A percentile compares a stretch with the other conserved stretches of the same genome.
Evolutionary conservation across 2,797 vertebrate species (phyloP).

Genomic region (Champsocephalus gunnari): DNA sequence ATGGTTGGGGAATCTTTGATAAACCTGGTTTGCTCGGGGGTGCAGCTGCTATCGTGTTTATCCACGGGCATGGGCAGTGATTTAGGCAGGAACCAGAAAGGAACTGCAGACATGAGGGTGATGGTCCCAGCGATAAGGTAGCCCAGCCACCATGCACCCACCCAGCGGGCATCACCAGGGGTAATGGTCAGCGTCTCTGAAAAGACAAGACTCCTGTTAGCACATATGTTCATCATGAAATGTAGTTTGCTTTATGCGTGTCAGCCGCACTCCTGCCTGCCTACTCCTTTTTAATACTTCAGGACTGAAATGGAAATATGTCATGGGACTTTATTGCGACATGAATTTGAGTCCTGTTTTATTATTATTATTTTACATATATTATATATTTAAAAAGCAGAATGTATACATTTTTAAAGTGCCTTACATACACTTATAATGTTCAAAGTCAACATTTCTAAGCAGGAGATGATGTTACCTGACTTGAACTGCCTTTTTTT

Average conservation of each 20-base stretch:
- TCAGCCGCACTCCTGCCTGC: not conserved
- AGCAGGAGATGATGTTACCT: too few species aligned
- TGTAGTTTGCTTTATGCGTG: not conserved
- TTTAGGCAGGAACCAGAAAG: constrained; percentile 96
- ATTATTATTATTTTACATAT: not conserved
- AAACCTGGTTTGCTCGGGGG: constrained; percentile 89
- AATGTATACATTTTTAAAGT: not conserved
- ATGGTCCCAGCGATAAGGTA: constrained; percentile 91
- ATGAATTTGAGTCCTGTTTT: not conserved
- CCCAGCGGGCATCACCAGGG: constrained; percentile 91
- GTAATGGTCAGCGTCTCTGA: constrained; percentile 88
- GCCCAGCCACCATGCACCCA: constrained; percentile 97
- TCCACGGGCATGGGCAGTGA: constrained; percentile 82
- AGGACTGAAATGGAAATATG: not conserved
- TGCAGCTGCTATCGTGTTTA: constrained; percentile 82
- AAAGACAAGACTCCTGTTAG: constrained; percentile 11
- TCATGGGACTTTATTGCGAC: not conserved
- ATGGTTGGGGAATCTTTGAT: constrained; percentile 83
- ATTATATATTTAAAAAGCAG: not conserved
- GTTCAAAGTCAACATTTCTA: too few species aligned
- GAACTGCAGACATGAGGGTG: constrained; percentile 88
- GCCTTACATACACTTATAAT: not conserved
- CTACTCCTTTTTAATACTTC: not conserved
- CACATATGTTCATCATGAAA: not conserved
- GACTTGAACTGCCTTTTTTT: too few species aligned